Base-by-base conservation (phyloP, 1,140 invertebrate genomes). In the Drosophila busckii region DNA sequence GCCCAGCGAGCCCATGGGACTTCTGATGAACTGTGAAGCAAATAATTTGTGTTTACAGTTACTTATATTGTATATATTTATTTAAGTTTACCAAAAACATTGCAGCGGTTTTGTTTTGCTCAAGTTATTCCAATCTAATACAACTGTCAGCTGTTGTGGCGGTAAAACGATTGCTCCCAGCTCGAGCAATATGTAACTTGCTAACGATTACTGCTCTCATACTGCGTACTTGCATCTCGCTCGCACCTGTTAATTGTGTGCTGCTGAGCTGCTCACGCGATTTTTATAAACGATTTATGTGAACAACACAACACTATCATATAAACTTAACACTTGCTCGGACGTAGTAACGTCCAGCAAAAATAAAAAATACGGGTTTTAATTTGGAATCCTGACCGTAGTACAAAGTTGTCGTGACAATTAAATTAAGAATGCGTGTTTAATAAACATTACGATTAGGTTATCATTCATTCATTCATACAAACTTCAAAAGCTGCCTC, bases 271-370 rank as follows among this genome's bases (percentile, higher is more conserved):
- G n/a, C n/a, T n/a, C n/a, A n/a, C n/a, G n/a, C n/a, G n/a, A n/a
- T n/a, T n/a, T n/a, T n/a, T n/a, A n/a, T n/a, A n/a, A n/a, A n/a
- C n/a, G n/a, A n/a, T n/a, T n/a, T n/a, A n/a, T n/a, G n/a, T n/a
- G n/a, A n/a, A 45, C 10, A 9, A 2, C n/a, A 4, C n/a, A 46
- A 8, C 29, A 41, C 19, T 48, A 42, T 50, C 29, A 44, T 49
- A 26, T 20, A 44, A 23, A 16, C 20, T 31, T 68, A 35, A 56
- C 40, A 28, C 61, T 55, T 75, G 71, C 73, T 78, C 73, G 73
- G 73, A 68, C 75, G 73, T 80, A 80, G 73, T 80, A 80, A 58
- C 73, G 75, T 31, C 73, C 73, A 80, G 73, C 59, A 67, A 54
- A 50, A 42, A 62, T 12, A 61, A 46, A 13, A 29, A 15, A 17